phyloP scores from a whole-genome alignment of 1,140 invertebrate genomes.

The Nasonia vitripennis region DNA sequence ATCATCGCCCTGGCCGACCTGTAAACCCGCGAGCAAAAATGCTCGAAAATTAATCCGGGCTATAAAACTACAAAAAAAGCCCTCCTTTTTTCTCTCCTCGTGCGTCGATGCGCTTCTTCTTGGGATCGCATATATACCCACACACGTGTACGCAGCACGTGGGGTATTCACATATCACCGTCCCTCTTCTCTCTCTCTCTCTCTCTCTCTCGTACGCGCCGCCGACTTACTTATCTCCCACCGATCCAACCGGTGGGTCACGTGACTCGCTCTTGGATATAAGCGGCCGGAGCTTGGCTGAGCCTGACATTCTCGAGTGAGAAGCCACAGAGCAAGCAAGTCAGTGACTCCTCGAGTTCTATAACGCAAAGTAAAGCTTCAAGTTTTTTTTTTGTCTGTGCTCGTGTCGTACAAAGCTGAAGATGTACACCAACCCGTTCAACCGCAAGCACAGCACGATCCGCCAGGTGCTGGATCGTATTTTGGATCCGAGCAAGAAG shows the following conservation, averaged over 20 bases:
- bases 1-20: too few relatives aligned
- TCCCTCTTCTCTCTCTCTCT: too few relatives aligned
- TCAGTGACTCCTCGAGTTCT: neutral
- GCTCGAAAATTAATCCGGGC: too few relatives aligned
- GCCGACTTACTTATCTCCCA: too few relatives aligned
- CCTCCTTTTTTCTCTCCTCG: too few relatives aligned
- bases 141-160: conserved; percentile 4
- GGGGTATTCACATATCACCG: neutral
- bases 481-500: conserved; percentile 72
- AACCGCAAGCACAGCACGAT: conserved; percentile 84
- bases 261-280: neutral
- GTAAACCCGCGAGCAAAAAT: too few relatives aligned
- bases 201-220: neutral
- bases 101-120: too few relatives aligned
- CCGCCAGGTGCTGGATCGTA: conserved; percentile 80
- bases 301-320: neutral
- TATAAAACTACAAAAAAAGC: too few relatives aligned
- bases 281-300: neutral
- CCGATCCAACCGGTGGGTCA: neutral
- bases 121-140: neutral
- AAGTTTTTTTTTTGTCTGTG: neutral
- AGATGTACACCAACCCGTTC: conserved; percentile 85
- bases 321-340: neutral
- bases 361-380: too few relatives aligned
- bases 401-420: conserved; percentile 45